Percentiles rank a stretch among this genome's conserved stretches.
Evolutionary conservation across 2,797 vertebrate species (phyloP).

Genomic region (Alca torda): DNA sequence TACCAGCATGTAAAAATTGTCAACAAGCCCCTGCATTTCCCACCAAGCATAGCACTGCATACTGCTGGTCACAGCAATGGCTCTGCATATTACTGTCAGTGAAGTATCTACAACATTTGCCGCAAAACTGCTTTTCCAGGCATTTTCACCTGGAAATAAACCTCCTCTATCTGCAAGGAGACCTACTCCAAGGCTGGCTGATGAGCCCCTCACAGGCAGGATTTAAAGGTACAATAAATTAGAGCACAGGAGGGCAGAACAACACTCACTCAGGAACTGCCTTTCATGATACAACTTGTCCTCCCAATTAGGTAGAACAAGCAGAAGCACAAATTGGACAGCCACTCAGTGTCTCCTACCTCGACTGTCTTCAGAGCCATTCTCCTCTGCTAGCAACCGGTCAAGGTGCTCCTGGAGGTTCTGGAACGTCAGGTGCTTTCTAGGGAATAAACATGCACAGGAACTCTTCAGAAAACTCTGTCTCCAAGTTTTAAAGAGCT

Average conservation of each 20-base stretch:
- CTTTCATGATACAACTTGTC: background rate
- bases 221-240: background rate
- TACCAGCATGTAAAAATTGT: background rate
- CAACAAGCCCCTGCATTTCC: background rate
- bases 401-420: constrained; percentile 89
- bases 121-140: background rate
- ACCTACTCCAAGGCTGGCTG: background rate
- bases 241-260: background rate
- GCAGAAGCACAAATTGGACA: background rate
- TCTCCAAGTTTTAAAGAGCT: background rate
- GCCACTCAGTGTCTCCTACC: constrained; percentile 68
- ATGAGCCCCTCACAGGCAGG: background rate
- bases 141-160: background rate
- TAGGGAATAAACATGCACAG: constrained; percentile 62
- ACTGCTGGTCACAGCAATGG: background rate
- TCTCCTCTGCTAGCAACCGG: constrained; percentile 82
- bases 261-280: background rate
- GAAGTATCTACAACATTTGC: background rate
- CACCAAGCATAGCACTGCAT: background rate
- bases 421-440: constrained; percentile 92
- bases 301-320: background rate
- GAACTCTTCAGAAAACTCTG: background rate
- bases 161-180: background rate
- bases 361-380: constrained; percentile 77
- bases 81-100: background rate